Evolutionary conservation across 2,888 invertebrate genomes (phyloP), one percentile per base, ranked within the genome.

Genomic region (Macaria liturata): DNA sequence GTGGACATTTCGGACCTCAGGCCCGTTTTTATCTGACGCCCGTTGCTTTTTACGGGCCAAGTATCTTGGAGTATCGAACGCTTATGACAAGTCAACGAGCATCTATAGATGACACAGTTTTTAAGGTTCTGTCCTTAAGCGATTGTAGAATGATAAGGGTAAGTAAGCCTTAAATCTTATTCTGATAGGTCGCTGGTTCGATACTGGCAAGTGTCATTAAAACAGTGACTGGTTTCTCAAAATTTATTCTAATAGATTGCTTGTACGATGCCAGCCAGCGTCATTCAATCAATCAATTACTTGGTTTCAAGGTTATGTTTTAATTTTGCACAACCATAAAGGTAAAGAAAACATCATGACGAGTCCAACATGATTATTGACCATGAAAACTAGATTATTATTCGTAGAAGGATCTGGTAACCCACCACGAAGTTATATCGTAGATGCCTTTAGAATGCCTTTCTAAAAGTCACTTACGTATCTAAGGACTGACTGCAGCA

Each of bases 11-110:
- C 55, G 60, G 63, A 57, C 62, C 50, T 47, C 49, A 55, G 57
- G 57, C 60, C 59, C 57, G 46, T 45, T 61, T 64, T 66, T 64
- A 64, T 64, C 64, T 50, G 40, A 51, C 53, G 57, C 46, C 54
- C 62, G 43, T 64, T 64, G 62, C 50, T 59, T 59, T 62, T 59
- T 61, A 65, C 61, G 62, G 57, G 53, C 50, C 32, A 59, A 62
- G 55, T 57, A 57, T 54, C 59, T 65, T 50, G 37, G 53, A 60
- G 37, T 48, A 59, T 54, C 59, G 54, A 59, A 53, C 57, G 44
- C 39, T 55, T 49, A 49, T 49, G 52, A 40, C 31, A 49, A 40
- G 31, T 31, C 50, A 46, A 51, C 47, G 44, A 57, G 47, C 4
- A 9, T 30, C 30, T 46, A 44, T 50, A 34, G 8, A 9, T 20